These are phyloP conservation scores for Platyscapa corneri DNA, from an alignment of 1,140 invertebrate genomes.

Conservation along the genomic window DNA sequence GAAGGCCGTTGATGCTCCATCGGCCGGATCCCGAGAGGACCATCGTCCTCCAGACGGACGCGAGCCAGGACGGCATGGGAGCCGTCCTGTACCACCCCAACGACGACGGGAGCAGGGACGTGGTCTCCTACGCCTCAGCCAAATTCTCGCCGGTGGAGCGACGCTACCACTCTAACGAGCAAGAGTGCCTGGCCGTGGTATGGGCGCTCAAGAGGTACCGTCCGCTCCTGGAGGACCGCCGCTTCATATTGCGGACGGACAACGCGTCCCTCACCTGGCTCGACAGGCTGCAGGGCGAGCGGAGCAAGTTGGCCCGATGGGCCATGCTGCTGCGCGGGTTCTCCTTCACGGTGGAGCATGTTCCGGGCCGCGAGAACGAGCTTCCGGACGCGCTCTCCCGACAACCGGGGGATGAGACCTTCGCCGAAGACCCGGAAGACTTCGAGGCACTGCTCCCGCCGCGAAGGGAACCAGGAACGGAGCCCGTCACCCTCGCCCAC, in stretches of 20 bases:
- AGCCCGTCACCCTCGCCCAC: background rate
- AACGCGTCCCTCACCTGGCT: background rate
- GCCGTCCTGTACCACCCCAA: background rate
- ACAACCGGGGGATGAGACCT: background rate
- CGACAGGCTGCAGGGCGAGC: background rate
- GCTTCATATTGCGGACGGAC: background rate
- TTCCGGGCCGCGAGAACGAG: background rate
- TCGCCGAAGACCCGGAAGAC: background rate
- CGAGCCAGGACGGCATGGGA: too few species aligned
- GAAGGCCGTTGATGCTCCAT: too few species aligned
- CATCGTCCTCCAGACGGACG: too few species aligned
- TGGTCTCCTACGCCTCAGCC: constrained; percentile 1
- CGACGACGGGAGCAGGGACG: background rate
- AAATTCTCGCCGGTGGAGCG: background rate
- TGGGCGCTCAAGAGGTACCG: background rate
- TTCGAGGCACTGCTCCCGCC: background rate
- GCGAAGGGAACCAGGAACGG: background rate
- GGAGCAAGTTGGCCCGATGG: background rate
- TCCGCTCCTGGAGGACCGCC: background rate
- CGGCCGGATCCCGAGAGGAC: too few species aligned
- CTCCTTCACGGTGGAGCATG: background rate
- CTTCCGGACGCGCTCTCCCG: background rate
- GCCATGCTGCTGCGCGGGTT: background rate
- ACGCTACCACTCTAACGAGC: background rate
- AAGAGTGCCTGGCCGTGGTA: constrained; percentile 5